A percentile compares a stretch with the other conserved stretches of the same genome.
phyloP scores from a whole-genome alignment of 2,113 vertebrate genomes.

The Sialia sialis region DNA sequence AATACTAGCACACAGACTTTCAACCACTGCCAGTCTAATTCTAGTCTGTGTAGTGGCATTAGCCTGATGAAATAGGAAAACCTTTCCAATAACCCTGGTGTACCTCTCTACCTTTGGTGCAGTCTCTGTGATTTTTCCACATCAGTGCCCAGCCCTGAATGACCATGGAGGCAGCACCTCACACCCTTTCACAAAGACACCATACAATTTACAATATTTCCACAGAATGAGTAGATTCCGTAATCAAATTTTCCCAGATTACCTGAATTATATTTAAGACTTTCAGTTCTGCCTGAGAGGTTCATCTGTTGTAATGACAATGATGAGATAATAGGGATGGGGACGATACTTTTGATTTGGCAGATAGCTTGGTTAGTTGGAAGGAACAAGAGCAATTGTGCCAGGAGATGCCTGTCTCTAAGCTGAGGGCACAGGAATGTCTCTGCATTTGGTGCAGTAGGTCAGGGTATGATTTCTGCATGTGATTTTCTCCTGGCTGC shows the following conservation, averaged over 20 bases:
- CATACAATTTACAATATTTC: not conserved
- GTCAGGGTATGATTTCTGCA: not conserved
- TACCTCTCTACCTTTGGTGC: not conserved
- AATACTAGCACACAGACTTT: not conserved
- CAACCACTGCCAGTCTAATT: not conserved
- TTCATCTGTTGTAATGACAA: not conserved
- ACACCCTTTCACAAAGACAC: not conserved
- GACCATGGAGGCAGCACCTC: not conserved
- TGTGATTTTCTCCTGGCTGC: not conserved
- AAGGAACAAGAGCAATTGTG: not conserved
- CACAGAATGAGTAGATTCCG: not conserved
- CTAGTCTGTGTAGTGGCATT: not conserved
- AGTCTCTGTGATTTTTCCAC: not conserved
- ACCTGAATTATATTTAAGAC: not conserved
- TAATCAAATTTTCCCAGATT: not conserved
- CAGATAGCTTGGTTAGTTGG: not conserved
- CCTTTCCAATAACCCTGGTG: not conserved
- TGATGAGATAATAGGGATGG: not conserved
- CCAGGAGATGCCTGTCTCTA: not conserved
- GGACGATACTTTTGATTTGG: not conserved
- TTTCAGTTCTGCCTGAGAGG: not conserved
- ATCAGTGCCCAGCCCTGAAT: not conserved
- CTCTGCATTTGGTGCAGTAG: not conserved
- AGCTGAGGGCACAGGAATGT: not conserved
- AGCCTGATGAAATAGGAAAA: not conserved